Conservation (phyloP, 2,113 vertebrate genomes). For the Chionodraco myersi region DNA sequence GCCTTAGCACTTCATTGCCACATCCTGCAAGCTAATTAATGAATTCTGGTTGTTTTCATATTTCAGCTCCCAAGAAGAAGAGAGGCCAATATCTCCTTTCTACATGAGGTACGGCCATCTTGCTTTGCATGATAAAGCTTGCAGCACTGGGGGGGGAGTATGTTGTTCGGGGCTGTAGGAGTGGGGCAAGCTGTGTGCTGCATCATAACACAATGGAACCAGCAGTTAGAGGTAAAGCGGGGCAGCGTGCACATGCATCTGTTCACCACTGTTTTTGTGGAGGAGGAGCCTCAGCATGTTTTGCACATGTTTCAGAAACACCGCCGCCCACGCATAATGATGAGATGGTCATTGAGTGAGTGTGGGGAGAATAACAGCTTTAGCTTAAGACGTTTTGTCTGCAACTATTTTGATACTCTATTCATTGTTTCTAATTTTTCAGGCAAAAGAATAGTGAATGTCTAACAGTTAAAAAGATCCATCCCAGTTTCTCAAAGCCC, state of each 20-base stretch:
- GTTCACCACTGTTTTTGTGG: constrained; percentile 35
- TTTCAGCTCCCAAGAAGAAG: constrained; percentile 90
- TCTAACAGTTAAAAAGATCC: no score
- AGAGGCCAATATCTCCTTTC: constrained; percentile 92
- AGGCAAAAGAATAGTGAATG: not conserved
- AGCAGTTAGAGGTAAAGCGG: constrained; percentile 34
- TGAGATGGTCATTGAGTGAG: not conserved
- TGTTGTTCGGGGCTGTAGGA: constrained; percentile 59
- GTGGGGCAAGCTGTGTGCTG: constrained; percentile 47
- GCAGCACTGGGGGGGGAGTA: not conserved
- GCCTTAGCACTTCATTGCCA: constrained; percentile 10
- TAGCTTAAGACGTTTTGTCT: not conserved
- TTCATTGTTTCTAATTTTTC: not conserved
- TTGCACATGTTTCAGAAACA: constrained; percentile 15
- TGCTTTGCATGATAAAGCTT: constrained; percentile 10
- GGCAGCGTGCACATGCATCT: constrained; percentile 52
- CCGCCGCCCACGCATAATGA: not conserved
- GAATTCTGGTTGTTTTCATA: constrained; percentile 42
- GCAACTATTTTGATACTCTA: not conserved
- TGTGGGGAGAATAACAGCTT: not conserved
- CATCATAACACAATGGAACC: constrained; percentile 68
- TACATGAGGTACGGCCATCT: constrained; percentile 88
- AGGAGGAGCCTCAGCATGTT: not conserved
- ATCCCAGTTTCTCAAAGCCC: no score
- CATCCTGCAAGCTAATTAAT: constrained; percentile 36